phyloP scores from a whole-genome alignment of 2,113 vertebrate species.

The Vombatus ursinus region DNA sequence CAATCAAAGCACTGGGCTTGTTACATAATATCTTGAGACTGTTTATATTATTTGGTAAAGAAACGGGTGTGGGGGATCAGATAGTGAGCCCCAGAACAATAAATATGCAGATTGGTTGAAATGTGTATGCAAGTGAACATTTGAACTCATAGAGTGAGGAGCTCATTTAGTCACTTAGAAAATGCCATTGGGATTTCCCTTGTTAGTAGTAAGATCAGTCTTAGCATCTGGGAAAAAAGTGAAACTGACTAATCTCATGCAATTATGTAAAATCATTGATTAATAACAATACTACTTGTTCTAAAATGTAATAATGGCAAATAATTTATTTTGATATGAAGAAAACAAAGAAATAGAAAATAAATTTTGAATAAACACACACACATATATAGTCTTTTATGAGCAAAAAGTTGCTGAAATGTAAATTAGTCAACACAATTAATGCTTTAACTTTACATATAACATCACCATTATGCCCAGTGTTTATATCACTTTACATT shows the following conservation, averaged over 20 bases:
- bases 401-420: not conserved
- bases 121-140: slow-evolving; percentile 32
- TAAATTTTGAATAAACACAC: not conserved
- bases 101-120: slow-evolving; percentile 20
- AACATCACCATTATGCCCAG: not conserved
- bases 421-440: not conserved
- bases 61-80: slow-evolving; percentile 10
- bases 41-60: slow-evolving; percentile 52
- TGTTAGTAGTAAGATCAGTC: not conserved
- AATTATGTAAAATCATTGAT: not conserved
- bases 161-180: not conserved
- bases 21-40: slow-evolving; percentile 44
- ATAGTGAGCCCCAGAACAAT: slow-evolving; percentile 12
- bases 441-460: not conserved
- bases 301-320: not conserved
- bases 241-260: not conserved
- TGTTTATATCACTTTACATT: not conserved
- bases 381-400: not conserved
- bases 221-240: not conserved
- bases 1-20: slow-evolving; percentile 13
- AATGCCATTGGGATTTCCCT: not conserved
- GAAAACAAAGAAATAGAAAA: not conserved
- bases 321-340: not conserved
- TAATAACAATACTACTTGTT: not conserved
- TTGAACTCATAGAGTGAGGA: slow-evolving; percentile 8